These are phyloP conservation scores for Bombus waltoni DNA, from an alignment of 1,140 invertebrate genomes.

Conservation along the genomic window DNA sequence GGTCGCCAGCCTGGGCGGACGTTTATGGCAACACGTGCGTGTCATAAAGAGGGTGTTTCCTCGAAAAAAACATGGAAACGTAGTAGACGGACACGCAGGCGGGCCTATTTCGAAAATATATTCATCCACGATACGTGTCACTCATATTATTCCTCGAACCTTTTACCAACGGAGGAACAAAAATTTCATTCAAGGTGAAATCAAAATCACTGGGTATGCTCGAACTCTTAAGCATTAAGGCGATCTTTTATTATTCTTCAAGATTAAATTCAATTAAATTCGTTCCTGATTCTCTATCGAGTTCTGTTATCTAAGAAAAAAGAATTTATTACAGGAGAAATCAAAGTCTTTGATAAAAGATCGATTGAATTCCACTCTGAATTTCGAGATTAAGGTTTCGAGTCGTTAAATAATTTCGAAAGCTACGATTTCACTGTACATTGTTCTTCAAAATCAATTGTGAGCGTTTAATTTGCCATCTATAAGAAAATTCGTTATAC, in stretches of 20 bases:
- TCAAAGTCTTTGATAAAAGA: background rate
- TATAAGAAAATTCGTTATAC: background rate
- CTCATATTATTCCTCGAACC: background rate
- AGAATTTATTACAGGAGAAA: too few relatives aligned
- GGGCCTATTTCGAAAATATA: slow-evolving; percentile 45
- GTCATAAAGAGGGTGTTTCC: slow-evolving; percentile 55
- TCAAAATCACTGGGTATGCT: too few relatives aligned
- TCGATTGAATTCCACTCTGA: background rate
- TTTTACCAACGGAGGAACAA: background rate
- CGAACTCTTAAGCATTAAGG: background rate
- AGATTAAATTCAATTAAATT: background rate
- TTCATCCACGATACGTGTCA: background rate
- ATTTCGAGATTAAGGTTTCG: too few relatives aligned
- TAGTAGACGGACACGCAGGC: slow-evolving; percentile 14
- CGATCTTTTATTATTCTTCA: background rate
- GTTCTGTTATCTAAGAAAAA: too few relatives aligned
- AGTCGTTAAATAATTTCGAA: background rate
- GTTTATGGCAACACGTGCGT: slow-evolving; percentile 55
- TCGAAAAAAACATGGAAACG: slow-evolving; percentile 38
- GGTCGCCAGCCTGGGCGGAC: slow-evolving; percentile 25
- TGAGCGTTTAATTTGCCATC: background rate
- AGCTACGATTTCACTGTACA: background rate
- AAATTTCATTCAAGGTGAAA: background rate
- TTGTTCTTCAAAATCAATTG: too few relatives aligned
- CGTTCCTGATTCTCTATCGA: too few relatives aligned